Base-by-base conservation (phyloP, 2,888 invertebrate species). In the Epistrophe grossulariae region DNA sequence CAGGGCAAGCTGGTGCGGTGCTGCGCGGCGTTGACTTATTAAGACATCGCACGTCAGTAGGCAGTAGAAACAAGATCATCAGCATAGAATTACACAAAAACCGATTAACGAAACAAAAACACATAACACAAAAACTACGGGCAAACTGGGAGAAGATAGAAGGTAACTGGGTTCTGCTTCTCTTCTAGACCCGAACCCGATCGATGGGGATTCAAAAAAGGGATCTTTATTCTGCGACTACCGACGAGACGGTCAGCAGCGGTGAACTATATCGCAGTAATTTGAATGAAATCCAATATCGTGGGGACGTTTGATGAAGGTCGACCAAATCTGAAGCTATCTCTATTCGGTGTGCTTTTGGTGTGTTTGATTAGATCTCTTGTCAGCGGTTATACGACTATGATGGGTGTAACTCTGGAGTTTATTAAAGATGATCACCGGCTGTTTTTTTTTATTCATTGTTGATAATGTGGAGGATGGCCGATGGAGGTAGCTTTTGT, bases 21-120 rank as follows among this genome's bases (percentile, higher is more conserved):
- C 78, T 78, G 82, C 82, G n/a, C 79, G 85, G 82, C 87, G 87
- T 83, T 83, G 83, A 83, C 83, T 87, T 87, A 87, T 87, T 87
- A 87, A 87, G 87, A 87, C 87, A 87, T 87, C 83, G 87, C 87
- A 87, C 87, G 87, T 87, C 87, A 87, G 79, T 83, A 79, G 76
- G 79, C 79, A 83, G 87, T 87, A 72, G 87, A 87, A 87, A 87
- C 87, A 87, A 87, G 87, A 87, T 87, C 87, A 79, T 87, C 83
- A 87, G 87, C 83, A 83, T 87, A 87, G 87, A 87, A 87, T 87
- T 87, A 87, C 83, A 87, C 59, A 79, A 76, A 76, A 79, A 82
- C 85, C 82, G 85, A 87, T 79, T 74, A 83, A 59, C 64, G 71
- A 83, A 85, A 83, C 83, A 74, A 48, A 81, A 43, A 82, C 52